Conservation (phyloP, 2,113 vertebrate species). For the Scomber japonicus region DNA sequence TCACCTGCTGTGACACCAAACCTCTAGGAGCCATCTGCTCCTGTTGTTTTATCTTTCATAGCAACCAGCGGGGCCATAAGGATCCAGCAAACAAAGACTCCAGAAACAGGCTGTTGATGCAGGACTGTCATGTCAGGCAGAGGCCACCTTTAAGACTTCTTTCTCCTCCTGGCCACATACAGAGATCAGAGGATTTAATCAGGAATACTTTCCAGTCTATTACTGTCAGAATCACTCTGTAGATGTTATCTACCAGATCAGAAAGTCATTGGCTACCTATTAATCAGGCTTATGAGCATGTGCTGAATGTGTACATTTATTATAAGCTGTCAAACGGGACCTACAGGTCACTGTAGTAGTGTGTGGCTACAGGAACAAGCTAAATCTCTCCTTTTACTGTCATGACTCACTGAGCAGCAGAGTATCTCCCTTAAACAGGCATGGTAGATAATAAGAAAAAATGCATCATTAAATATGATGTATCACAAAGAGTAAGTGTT, state of each 20-base stretch:
- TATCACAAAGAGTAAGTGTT: neutral
- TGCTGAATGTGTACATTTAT: conserved; percentile 30
- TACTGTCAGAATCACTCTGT: no score
- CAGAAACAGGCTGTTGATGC: conserved; percentile 47
- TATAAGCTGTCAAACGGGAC: conserved; percentile 26
- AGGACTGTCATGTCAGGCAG: conserved; percentile 53
- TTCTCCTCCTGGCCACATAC: conserved; percentile 3
- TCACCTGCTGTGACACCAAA: conserved; percentile 82
- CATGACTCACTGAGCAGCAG: conserved; percentile 16
- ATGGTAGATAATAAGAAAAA: conserved; percentile 6
- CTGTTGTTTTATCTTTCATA: conserved; percentile 68
- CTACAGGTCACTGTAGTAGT: conserved; percentile 1
- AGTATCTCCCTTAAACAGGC: conserved; percentile 8
- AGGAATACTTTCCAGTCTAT: no score
- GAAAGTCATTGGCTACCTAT: conserved; percentile 12
- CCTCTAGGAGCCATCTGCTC: conserved; percentile 82
- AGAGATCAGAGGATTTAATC: neutral
- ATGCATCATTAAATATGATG: neutral
- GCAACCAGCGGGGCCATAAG: conserved; percentile 74
- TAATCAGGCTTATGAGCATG: conserved; percentile 13
- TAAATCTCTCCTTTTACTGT: conserved; percentile 16
- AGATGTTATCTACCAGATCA: conserved; percentile 8
- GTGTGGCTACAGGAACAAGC: conserved; percentile 3
- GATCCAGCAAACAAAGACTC: conserved; percentile 71
- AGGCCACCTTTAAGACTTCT: conserved; percentile 44